Percentiles rank a stretch among this genome's conserved stretches.
Conservation (phyloP, 2,888 invertebrate species). For the Conops quadrifasciatus region DNA sequence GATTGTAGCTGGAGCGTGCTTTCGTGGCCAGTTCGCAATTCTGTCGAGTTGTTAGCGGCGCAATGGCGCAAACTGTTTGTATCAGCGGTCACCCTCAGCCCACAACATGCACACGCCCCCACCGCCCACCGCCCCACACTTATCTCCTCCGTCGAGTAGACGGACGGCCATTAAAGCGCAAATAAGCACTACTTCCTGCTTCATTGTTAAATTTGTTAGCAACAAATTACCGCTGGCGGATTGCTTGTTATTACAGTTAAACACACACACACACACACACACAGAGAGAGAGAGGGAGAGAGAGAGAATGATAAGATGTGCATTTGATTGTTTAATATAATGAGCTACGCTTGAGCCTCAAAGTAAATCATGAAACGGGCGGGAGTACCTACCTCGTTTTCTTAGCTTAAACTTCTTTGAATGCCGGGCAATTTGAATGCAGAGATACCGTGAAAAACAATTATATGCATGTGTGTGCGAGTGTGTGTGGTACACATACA, state of each 20-base stretch:
- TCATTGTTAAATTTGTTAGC: neutral
- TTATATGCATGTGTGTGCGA: neutral
- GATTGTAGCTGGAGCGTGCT: neutral
- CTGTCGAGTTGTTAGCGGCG: neutral
- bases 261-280: neutral
- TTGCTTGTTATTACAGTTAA: neutral
- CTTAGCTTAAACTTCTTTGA: too few species aligned
- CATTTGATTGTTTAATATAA: neutral
- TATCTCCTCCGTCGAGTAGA: neutral
- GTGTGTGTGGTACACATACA: neutral
- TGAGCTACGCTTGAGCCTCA: neutral
- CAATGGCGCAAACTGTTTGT: too few species aligned
- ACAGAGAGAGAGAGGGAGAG: neutral
- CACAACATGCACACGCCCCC: neutral
- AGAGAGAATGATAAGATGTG: neutral
- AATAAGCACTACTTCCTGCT: constrained; percentile 45
- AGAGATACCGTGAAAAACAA: too few species aligned
- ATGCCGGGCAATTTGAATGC: neutral
- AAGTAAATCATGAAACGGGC: neutral
- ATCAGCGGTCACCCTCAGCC: neutral
- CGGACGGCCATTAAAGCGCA: constrained; percentile 41
- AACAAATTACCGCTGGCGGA: too few species aligned
- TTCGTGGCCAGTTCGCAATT: neutral
- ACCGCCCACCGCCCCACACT: neutral
- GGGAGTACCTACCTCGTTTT: too few species aligned